phyloP scores from a whole-genome alignment of 2,113 vertebrate genomes.

The Gorsachius goisagi region DNA sequence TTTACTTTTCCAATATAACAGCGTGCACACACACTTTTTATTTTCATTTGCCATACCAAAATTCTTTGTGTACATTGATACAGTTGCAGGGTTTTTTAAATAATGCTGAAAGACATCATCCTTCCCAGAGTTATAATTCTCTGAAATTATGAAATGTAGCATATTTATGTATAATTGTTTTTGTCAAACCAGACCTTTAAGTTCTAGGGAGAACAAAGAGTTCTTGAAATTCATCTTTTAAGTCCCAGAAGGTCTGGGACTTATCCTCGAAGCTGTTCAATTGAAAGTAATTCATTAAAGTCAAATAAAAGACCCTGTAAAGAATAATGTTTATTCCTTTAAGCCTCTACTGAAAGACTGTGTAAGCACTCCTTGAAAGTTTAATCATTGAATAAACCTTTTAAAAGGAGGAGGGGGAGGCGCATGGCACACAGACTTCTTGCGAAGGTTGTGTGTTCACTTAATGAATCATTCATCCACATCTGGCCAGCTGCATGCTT shows the following conservation, averaged over 20 bases:
- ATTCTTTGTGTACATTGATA: not conserved
- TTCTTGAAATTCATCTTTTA: not conserved
- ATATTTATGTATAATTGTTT: not conserved
- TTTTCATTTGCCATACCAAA: not conserved
- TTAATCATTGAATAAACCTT: not conserved
- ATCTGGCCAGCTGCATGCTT: not conserved
- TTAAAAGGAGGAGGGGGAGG: not conserved
- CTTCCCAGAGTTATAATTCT: not conserved
- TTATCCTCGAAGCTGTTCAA: not conserved
- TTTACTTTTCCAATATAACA: not conserved
- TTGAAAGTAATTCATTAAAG: slow-evolving; percentile 14
- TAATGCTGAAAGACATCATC: not conserved
- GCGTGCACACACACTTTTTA: accelerated
- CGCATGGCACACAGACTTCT: not conserved
- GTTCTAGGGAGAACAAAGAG: not conserved
- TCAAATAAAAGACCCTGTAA: not conserved
- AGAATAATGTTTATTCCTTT: slow-evolving; percentile 22
- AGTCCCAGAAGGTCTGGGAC: not conserved
- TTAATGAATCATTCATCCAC: not conserved
- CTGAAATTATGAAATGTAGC: not conserved
- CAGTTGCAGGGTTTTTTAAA: not conserved
- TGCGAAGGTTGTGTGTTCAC: accelerated
- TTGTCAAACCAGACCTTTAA: not conserved
- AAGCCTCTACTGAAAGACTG: not conserved
- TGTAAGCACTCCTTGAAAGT: not conserved